Evolutionary conservation across 2,888 invertebrate species (phyloP), one percentile per base, ranked within the genome.

Genomic region (Horisme vitalbata): DNA sequence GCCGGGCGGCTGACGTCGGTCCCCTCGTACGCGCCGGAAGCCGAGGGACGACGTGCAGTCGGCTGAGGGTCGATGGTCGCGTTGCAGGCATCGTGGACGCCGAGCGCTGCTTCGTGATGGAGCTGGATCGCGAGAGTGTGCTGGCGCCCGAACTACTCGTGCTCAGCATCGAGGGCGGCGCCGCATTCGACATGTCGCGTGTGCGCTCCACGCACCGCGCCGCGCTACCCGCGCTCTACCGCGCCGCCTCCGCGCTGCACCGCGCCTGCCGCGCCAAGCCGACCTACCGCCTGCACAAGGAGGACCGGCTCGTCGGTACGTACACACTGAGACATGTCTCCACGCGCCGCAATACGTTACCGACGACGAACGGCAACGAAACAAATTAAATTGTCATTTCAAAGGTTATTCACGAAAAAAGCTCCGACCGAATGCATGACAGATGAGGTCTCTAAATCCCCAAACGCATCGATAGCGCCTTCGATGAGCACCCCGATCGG

Each of bases 51-150:
- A n/a, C n/a, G n/a, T n/a, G n/a, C n/a, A n/a, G n/a, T n/a, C n/a
- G n/a, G n/a, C n/a, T n/a, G n/a, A n/a, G n/a, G n/a, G n/a, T n/a
- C n/a, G n/a, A n/a, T n/a, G n/a, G n/a, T n/a, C n/a, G n/a, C n/a
- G n/a, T 43, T 44, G 57, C 93, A 77, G 95, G 93, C 12, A 97
- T 97, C 52, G 93, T 96, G 47, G 97, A 97, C 81, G 83, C 91
- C 9, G 93, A 93, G 46, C 93, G 96, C 15, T 99, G 99, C 88
- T 99, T 97, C 85, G 92, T 97, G 10, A 96, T 97, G 96, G 95
- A 95, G 0, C 86, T 98, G 71, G 95, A 98, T 84, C 92, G 95
- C 18, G 91, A 91, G 20, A 86, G 92, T 44, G 95, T 97, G 52
- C 83, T 96, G 67, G 93, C 95, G 26, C 98, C 98, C 2, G 66